Evolutionary conservation across 2,797 vertebrate species (phyloP), one percentile per base, ranked within the genome.

Genomic region (Paratrypauchen microcephalus): DNA sequence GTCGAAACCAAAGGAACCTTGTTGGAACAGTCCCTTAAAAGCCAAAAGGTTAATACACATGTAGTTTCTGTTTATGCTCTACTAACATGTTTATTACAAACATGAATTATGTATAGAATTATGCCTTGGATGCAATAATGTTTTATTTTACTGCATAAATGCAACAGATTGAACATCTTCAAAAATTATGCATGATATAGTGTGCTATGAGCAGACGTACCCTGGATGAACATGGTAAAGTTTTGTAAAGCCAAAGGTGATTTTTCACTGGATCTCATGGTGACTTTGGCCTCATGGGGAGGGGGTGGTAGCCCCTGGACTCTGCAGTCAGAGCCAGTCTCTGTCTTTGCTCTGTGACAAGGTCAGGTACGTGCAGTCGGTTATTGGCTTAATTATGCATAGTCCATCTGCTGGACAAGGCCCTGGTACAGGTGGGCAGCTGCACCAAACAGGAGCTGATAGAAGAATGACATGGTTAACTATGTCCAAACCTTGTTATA

Each of bases 361-460:
- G 88, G 86, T 89, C 84, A 87, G 63, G 73, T 69, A 81, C 82
- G 84, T 77, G 75, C 83, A 76, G 81, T 73, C 79, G 80, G 78
- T 87, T 83, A 87, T 75, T 75, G 39, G 85, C 84, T 90, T 89
- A 88, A 92, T 92, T 92, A 92, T 87, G 80, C 80, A 86, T 75
- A 67, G 67, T 69, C 84, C 81, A 84, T 86, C 87, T 85, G 88
- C 70, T 83, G 23, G 72, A 84, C 79, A 70, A 70, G 69, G 73
- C 76, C 72, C 64, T 73, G 72, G 76, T 83, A 68, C 77, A 87
- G 83, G 89, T 87, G 80, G 69, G 72, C 69, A 82, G 79, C 77
- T 77, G 69, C 47, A 69, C 23, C 59, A 77, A 71, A 67, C 71
- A 80, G 71, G 47, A 77, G 74, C 74, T 81, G 80, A 83, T 70